Evolutionary conservation across 2,113 vertebrate genomes (phyloP).

Genomic region (Rhinopomastus cyanomelas): DNA sequence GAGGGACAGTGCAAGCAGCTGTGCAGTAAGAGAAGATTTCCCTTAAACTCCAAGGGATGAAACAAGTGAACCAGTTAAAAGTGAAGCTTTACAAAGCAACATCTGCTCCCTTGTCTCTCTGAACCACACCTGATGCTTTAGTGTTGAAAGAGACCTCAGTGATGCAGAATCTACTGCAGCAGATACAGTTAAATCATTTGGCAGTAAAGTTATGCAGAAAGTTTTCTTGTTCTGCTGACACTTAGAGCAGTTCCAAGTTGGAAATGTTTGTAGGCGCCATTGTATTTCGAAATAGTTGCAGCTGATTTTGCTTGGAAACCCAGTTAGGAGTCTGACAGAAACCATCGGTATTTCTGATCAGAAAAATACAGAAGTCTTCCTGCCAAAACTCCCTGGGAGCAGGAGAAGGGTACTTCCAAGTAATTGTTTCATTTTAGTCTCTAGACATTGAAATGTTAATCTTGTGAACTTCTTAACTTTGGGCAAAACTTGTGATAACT

Average conservation of each 20-base stretch:
- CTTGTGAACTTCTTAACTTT: background rate
- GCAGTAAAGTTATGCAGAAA: background rate
- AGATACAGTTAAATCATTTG: background rate
- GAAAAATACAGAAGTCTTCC: background rate
- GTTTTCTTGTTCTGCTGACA: background rate
- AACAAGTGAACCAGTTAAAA: background rate
- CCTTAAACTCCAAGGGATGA: background rate
- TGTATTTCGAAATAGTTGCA: background rate
- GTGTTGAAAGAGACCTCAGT: background rate
- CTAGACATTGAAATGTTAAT: background rate
- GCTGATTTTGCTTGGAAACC: background rate
- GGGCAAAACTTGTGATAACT: background rate
- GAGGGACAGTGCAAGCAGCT: background rate
- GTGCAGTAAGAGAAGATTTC: background rate
- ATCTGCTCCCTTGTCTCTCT: background rate
- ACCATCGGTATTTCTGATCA: background rate
- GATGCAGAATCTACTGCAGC: background rate
- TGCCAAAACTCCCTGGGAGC: background rate
- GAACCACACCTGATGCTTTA: background rate
- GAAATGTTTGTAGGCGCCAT: background rate
- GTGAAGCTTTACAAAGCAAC: background rate
- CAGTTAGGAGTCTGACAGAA: background rate
- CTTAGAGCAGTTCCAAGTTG: background rate
- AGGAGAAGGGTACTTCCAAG: background rate
- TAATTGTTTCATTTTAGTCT: background rate